Evolutionary conservation across 2,113 vertebrate species (phyloP).

Genomic region (Dolichallabes microphthalmus): DNA sequence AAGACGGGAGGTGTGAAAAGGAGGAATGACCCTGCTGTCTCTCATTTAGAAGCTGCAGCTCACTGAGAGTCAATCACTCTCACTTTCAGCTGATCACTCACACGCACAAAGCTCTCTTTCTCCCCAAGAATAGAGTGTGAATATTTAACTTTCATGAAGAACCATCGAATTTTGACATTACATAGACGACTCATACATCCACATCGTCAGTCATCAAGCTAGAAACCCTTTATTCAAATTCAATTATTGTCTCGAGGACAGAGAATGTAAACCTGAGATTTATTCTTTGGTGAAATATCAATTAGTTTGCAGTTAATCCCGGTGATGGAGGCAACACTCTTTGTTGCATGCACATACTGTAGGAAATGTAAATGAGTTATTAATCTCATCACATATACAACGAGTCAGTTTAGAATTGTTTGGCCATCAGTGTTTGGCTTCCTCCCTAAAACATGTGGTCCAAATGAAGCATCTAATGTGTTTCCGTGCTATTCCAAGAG

Average conservation of each 20-base stretch:
- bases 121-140: neutral
- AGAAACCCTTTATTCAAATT: conserved; percentile 7
- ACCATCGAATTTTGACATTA: neutral
- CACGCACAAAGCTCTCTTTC: neutral
- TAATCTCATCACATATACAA: conserved; percentile 42
- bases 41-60: conserved; percentile 34
- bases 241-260: conserved; percentile 29
- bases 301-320: conserved; percentile 39
- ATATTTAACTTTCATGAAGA: neutral
- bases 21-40: conserved; percentile 44
- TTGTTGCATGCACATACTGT: conserved; percentile 39
- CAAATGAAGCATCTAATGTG: conserved; percentile 54
- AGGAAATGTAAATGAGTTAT: conserved; percentile 34
- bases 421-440: conserved; percentile 42
- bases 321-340: conserved; percentile 37
- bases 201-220: neutral
- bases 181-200: neutral
- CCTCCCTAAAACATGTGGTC: conserved; percentile 46
- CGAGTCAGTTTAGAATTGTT: conserved; percentile 40
- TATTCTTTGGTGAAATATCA: conserved; percentile 30
- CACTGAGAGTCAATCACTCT: conserved; percentile 7
- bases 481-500: conserved; percentile 51
- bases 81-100: neutral
- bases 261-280: conserved; percentile 13
- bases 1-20: conserved; percentile 44